Conservation (phyloP, 2,888 invertebrate genomes). For the Tiliacea citrago region DNA sequence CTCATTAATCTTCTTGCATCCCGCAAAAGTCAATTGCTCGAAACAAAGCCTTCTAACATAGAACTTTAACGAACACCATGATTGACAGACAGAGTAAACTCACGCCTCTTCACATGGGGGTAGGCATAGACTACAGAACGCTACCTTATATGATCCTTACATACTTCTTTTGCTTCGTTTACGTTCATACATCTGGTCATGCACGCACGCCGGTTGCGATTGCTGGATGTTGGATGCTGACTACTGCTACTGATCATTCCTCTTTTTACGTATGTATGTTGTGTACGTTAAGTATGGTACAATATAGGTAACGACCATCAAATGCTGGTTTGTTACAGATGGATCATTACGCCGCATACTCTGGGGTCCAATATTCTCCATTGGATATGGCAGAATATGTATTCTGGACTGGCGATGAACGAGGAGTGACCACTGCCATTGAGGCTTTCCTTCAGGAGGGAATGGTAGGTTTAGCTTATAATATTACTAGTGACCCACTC, state of each 20-base stretch:
- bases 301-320: no score
- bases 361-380: slow-evolving; percentile 93
- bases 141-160: not conserved
- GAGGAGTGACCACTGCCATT: slow-evolving; percentile 94
- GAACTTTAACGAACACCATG: not conserved
- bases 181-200: not conserved
- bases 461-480: slow-evolving; percentile 89
- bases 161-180: not conserved
- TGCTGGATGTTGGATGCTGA: no score
- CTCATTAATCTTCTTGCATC: not conserved
- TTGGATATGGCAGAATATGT: slow-evolving; percentile 96
- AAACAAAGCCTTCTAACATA: not conserved
- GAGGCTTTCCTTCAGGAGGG: slow-evolving; percentile 95
- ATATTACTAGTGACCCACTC: not conserved
- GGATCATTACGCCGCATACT: slow-evolving; percentile 88
- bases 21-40: not conserved
- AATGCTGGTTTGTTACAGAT: slow-evolving; percentile 79
- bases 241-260: no score
- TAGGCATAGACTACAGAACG: not conserved
- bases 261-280: not conserved
- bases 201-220: no score
- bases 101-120: not conserved
- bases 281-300: no score
- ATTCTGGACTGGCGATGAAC: slow-evolving; percentile 95
- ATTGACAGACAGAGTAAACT: not conserved